phyloP scores from a whole-genome alignment of 2,888 invertebrate species.

The Dioctria rufipes region DNA sequence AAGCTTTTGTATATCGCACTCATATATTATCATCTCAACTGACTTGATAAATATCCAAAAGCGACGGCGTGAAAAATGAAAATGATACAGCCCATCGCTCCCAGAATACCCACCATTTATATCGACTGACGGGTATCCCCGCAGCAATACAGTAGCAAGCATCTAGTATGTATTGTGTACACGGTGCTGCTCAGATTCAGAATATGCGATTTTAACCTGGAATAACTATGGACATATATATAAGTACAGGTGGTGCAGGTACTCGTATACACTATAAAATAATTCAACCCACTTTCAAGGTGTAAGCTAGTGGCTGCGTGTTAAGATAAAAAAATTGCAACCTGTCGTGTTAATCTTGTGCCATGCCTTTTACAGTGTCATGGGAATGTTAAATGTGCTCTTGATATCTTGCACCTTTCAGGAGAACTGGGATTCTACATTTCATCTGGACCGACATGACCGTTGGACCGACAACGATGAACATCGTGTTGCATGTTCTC shows the following conservation, averaged over 20 bases:
- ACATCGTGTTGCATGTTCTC: slow-evolving; percentile 36
- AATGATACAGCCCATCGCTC: slow-evolving; percentile 59
- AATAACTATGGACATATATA: too few species aligned
- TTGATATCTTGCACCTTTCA: slow-evolving; percentile 47
- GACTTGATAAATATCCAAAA: slow-evolving; percentile 59
- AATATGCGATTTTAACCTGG: slow-evolving; percentile 16
- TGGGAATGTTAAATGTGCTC: slow-evolving; percentile 49
- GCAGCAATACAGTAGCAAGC: neutral
- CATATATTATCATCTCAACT: slow-evolving; percentile 57
- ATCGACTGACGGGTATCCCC: slow-evolving; percentile 53
- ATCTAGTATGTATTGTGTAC: too few species aligned
- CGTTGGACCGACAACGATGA: neutral
- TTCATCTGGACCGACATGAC: neutral
- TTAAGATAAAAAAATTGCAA: slow-evolving; percentile 53
- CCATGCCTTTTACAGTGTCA: slow-evolving; percentile 39
- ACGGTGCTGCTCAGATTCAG: neutral
- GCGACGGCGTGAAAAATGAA: slow-evolving; percentile 59
- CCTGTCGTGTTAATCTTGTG: slow-evolving; percentile 51
- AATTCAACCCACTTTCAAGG: slow-evolving; percentile 2
- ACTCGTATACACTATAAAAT: neutral
- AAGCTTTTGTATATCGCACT: slow-evolving; percentile 55
- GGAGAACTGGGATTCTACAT: neutral
- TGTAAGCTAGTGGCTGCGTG: slow-evolving; percentile 51
- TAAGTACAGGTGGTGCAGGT: neutral
- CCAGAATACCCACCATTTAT: slow-evolving; percentile 56